phyloP scores from a whole-genome alignment of 1,140 invertebrate species.

The Gerris buenoi region DNA sequence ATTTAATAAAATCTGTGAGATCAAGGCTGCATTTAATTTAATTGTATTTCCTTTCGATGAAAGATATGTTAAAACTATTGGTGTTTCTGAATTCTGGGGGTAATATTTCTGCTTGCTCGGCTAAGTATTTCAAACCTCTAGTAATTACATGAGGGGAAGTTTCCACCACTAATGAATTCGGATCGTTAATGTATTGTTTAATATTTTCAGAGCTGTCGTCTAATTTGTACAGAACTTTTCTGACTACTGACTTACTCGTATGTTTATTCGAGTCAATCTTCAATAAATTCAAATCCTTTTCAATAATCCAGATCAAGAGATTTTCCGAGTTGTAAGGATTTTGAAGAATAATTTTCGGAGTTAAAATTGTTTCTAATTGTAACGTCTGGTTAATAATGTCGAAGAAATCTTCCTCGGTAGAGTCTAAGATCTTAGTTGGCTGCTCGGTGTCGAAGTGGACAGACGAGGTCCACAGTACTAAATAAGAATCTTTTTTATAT shows the following conservation, averaged over 20 bases:
- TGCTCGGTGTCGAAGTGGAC: not conserved
- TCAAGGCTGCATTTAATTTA: no score
- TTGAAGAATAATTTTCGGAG: conserved; percentile 2
- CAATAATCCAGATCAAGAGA: conserved; percentile 7
- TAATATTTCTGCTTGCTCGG: not conserved
- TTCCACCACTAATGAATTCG: not conserved
- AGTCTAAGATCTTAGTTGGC: not conserved
- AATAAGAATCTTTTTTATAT: not conserved
- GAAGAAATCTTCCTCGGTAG: no score
- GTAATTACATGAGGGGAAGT: not conserved
- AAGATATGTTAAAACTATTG: not conserved
- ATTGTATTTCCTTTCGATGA: not conserved
- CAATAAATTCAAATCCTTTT: conserved; percentile 1
- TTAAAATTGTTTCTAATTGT: not conserved
- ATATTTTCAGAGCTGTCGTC: not conserved
- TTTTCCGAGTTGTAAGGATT: not conserved
- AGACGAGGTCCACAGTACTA: conserved; percentile 5
- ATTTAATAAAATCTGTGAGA: no score
- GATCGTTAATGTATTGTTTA: not conserved
- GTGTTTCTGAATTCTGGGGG: not conserved
- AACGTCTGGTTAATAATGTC: not conserved
- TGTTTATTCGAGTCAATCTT: not conserved
- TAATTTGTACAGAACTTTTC: not conserved
- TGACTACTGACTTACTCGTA: not conserved
- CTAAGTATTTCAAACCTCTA: not conserved